Base-by-base conservation (phyloP, 2,888 invertebrate species). In the Monopis laevigella region DNA sequence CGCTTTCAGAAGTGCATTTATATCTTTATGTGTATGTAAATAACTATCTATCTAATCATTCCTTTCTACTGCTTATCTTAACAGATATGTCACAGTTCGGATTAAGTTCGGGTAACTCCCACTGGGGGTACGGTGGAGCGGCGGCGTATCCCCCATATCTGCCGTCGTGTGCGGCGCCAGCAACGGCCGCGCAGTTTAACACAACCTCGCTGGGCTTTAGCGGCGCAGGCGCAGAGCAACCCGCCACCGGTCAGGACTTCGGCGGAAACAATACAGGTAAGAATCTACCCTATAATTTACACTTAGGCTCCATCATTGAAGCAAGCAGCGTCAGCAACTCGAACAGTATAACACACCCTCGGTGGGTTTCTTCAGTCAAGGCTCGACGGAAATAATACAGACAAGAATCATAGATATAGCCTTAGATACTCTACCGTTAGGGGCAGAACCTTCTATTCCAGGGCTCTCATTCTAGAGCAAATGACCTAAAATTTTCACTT, bases 1-100 rank as follows among this genome's bases (percentile, higher is more conserved):
- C n/a, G n/a, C n/a, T n/a, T n/a, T n/a, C n/a, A n/a, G n/a, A n/a
- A n/a, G n/a, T n/a, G n/a, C n/a, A n/a, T n/a, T n/a, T n/a, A n/a
- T n/a, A n/a, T n/a, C n/a, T n/a, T 21, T 21, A 21, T 21, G 24
- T 21, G 24, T 21, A 21, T 7, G 5, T 21, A 8, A 5, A 21
- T 21, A 24, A 24, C 6, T 24, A 24, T 24, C 6, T 24, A 7
- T 24, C 6, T 24, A 7, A 24, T 24, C 10, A 24, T 24, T 7
- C 10, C 6, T 24, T 24, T 7, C 10, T 24, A 24, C 10, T 24
- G 6, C 19, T 19, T 19, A n/a, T 36, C 51, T 44, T 56, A 65
- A 2, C 75, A 92, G 92, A 92, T 70, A 92, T 93, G 91, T 87
- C 91, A 51, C 92, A 92, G 69, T 92, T 93, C 62, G 90, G 92